A percentile compares a stretch with the other conserved stretches of the same genome.
These are phyloP conservation scores for Chlorops oryzae DNA, from an alignment of 1,140 invertebrate genomes.

Conservation along the genomic window DNA sequence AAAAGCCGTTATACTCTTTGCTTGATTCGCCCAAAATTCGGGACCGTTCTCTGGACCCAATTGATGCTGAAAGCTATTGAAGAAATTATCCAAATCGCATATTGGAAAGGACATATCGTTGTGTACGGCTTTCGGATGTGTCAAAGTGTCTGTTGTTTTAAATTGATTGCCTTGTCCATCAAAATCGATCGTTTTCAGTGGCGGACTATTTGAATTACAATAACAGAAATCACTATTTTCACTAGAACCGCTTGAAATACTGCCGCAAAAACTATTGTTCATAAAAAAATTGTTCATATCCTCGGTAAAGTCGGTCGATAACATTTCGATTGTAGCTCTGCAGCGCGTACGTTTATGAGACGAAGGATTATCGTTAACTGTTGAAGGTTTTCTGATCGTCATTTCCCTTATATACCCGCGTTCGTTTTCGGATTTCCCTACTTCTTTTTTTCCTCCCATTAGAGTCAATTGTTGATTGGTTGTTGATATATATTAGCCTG, in stretches of 20 bases:
- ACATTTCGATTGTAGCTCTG: slow-evolving; percentile 4
- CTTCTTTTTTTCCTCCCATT: slow-evolving; percentile 1
- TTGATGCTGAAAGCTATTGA: slow-evolving; percentile 3
- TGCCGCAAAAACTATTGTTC: neutral
- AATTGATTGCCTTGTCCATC: slow-evolving; percentile 1
- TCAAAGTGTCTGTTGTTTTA: no score
- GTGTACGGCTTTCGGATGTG: no score
- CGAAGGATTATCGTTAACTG: neutral
- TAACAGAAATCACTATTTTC: neutral
- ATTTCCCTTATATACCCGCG: neutral
- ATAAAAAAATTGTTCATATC: slow-evolving; percentile 7
- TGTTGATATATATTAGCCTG: no score
- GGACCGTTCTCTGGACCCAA: neutral
- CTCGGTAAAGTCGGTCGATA: slow-evolving; percentile 13
- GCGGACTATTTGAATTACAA: neutral
- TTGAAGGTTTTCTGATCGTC: neutral
- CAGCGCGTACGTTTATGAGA: neutral
- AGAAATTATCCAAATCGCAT: slow-evolving; percentile 7
- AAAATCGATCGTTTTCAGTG: slow-evolving; percentile 3
- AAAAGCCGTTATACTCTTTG: neutral
- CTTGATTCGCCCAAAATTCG: neutral
- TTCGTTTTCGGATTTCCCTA: neutral
- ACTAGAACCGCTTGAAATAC: neutral
- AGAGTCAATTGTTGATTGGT: neutral
- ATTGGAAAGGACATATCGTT: neutral